Evolutionary conservation across 2,797 vertebrate species (phyloP).

Genomic region (Diglossa cyanea): DNA sequence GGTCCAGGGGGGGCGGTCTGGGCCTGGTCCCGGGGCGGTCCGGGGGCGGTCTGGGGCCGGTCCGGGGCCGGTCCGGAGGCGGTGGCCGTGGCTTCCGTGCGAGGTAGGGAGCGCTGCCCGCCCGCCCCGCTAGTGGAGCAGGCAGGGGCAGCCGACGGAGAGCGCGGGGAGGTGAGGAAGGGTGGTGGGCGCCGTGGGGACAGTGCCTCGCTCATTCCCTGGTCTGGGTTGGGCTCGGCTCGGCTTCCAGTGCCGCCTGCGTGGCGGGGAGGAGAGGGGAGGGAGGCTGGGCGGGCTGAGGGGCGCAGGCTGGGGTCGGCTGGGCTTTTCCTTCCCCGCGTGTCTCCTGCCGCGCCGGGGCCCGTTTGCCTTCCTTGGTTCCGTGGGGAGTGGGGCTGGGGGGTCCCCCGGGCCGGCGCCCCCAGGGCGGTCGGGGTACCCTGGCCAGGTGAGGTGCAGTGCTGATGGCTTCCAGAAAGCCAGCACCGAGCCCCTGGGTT

Average conservation of each 20-base stretch:
- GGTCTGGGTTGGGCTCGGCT: not conserved
- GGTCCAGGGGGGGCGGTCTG: too few species aligned
- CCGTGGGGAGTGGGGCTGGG: not conserved
- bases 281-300: not conserved
- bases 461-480: not conserved
- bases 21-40: not conserved
- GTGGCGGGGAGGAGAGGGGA: not conserved
- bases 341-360: not conserved
- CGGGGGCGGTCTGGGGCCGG: too few species aligned
- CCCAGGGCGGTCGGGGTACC: not conserved
- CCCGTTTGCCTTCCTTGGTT: not conserved
- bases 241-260: not conserved
- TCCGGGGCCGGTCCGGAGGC: not conserved
- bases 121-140: not conserved
- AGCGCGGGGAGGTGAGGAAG: not conserved
- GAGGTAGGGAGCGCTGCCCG: not conserved
- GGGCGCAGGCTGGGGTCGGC: not conserved
- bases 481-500: accelerated
- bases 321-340: not conserved
- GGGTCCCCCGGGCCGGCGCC: too few species aligned
- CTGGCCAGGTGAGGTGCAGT: not conserved
- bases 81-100: too few species aligned
- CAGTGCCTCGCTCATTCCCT: not conserved
- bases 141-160: too few species aligned
- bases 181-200: not conserved